Percentiles rank a stretch among this genome's conserved stretches.
phyloP scores from a whole-genome alignment of 2,888 invertebrate species.

The Schizotus pectinicornis region DNA sequence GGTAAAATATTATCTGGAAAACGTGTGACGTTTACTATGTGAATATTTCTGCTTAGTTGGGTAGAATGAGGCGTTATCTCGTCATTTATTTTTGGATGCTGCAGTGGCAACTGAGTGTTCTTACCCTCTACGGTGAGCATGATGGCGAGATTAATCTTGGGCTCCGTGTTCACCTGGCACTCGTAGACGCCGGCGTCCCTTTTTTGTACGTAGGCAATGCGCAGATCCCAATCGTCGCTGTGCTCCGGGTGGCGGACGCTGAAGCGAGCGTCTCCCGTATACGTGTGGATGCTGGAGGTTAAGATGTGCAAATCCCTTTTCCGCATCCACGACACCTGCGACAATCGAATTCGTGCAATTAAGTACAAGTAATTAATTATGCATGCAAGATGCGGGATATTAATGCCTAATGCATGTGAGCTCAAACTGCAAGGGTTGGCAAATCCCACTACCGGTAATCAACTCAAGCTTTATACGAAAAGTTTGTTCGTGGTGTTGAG shows the following conservation, averaged over 20 bases:
- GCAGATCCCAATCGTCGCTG: conserved; percentile 86
- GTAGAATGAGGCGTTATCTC: conserved; percentile 26
- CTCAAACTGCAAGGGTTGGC: too few species aligned
- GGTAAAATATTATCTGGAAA: conserved; percentile 18
- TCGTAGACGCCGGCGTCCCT: conserved; percentile 86
- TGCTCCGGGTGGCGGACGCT: conserved; percentile 83
- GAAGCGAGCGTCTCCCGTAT: conserved; percentile 87
- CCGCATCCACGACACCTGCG: conserved; percentile 83
- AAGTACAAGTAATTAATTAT: background rate
- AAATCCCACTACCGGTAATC: too few species aligned
- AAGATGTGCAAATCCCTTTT: conserved; percentile 84
- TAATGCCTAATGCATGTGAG: background rate
- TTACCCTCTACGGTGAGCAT: conserved; percentile 82
- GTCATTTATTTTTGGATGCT: conserved; percentile 24
- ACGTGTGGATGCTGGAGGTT: conserved; percentile 83
- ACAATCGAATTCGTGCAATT: conserved; percentile 27
- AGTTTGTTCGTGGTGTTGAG: too few species aligned
- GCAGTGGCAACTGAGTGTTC: conserved; percentile 28
- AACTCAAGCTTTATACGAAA: too few species aligned
- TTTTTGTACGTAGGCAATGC: conserved; percentile 82
- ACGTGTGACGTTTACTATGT: conserved; percentile 23
- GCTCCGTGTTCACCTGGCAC: conserved; percentile 90
- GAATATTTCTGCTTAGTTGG: conserved; percentile 28
- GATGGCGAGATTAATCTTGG: conserved; percentile 86
- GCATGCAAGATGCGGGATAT: conserved; percentile 7